These are phyloP conservation scores for Cichladusa arquata DNA, from an alignment of 2,113 vertebrate species.

Conservation along the genomic window DNA sequence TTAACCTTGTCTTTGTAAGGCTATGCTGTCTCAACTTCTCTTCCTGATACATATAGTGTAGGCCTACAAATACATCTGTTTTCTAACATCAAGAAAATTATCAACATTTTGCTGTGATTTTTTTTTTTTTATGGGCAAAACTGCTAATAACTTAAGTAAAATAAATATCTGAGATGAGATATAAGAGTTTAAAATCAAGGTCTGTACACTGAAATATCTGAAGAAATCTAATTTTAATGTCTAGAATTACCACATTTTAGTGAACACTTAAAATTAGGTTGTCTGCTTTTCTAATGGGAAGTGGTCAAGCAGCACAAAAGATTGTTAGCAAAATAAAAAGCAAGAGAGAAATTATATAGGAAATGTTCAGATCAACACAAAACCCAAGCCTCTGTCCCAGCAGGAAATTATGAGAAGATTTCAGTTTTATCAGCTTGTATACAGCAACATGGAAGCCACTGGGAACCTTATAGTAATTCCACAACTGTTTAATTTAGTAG, in stretches of 20 bases:
- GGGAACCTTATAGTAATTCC: not conserved
- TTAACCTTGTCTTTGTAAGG: not conserved
- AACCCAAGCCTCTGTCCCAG: not conserved
- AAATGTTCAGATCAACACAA: not conserved
- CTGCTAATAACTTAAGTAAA: not conserved
- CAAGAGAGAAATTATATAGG: not conserved
- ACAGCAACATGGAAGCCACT: not conserved
- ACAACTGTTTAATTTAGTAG: constrained; percentile 21
- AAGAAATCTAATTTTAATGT: not conserved
- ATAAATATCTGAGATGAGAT: not conserved
- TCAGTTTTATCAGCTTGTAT: not conserved
- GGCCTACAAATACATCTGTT: not conserved
- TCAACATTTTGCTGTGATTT: not conserved
- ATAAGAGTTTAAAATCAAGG: not conserved
- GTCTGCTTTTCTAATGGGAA: not conserved
- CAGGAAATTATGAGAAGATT: not conserved
- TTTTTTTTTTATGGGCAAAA: not conserved
- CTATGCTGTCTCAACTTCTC: not conserved
- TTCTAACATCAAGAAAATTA: not conserved
- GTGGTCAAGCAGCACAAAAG: not conserved
- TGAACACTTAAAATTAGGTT: not conserved
- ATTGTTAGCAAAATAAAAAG: not conserved
- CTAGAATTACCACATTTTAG: not conserved
- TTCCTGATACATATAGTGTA: not conserved
- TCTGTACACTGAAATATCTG: not conserved